Evolutionary conservation across 2,888 invertebrate genomes (phyloP), one percentile per base, ranked within the genome.

Genomic region (Parascotia fuliginaria): DNA sequence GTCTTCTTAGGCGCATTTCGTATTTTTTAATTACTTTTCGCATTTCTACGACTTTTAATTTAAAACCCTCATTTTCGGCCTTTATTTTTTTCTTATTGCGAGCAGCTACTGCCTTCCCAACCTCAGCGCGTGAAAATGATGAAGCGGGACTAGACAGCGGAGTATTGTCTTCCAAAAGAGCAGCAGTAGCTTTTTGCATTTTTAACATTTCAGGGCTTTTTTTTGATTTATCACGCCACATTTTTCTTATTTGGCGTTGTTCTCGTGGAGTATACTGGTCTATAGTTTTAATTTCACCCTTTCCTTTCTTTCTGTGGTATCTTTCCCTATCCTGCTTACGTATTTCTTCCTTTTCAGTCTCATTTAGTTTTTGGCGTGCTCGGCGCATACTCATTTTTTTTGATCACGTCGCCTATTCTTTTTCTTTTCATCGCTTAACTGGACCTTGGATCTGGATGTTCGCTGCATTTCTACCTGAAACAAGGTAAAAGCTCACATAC

Each of bases 251-350:
- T 33, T 45, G 31, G 6, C 50, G 39, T 37, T 54, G 52, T 44
- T 51, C 13, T 34, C 58, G 33, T 9, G 58, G 53, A 13, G 51
- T 54, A 19, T 40, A 48, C 16, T 55, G 44, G 28, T 55, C 41
- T 28, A 61, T 55, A 22, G 41, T 47, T 36, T 51, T 58, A 29
- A 58, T 43, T 14, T 36, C 9, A 14, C 55, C 50, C 14, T 15
- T 15, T 44, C 58, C 55, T 31, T 58, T 58, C 28, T 57, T 57
- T n/a, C 32, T 48, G 9, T 53, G 12, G 28, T 61, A 62, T 39
- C 58, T 50, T 27, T 42, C 42, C 15, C 42, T 33, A 27, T 42
- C 42, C 27, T 42, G 5, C 13, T 27, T 48, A 11, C 49, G 42
- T 42, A 33, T 43, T 46, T 59, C 59, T 49, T 48, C 59, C 9